phyloP scores from a whole-genome alignment of 1,140 invertebrate species.

The Zaprionus tsacasi region DNA sequence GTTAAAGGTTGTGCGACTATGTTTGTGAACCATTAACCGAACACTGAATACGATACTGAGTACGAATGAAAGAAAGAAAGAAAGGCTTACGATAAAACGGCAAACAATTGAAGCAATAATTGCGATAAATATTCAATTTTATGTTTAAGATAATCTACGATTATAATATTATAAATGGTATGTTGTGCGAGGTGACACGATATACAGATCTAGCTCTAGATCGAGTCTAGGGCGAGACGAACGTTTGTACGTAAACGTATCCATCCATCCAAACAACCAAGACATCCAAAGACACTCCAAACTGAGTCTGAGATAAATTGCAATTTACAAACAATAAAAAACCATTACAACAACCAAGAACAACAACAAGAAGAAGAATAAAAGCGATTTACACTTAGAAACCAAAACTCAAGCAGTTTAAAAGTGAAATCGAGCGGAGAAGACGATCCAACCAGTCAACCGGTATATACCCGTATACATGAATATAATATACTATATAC shows the following conservation, averaged over 20 bases:
- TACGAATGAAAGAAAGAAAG: constrained; percentile 19
- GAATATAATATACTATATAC: constrained; percentile 65
- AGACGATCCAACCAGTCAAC: constrained; percentile 59
- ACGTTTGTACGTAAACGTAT: constrained; percentile 78
- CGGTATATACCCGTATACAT: constrained; percentile 60
- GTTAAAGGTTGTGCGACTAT: constrained; percentile 75
- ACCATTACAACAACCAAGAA: constrained; percentile 30
- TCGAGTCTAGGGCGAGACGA: constrained; percentile 24
- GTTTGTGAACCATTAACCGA: constrained; percentile 74
- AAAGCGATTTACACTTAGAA: constrained; percentile 73
- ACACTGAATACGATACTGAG: constrained; percentile 36
- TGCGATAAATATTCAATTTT: constrained; percentile 73
- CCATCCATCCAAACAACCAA: constrained; percentile 77
- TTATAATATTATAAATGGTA: constrained; percentile 26
- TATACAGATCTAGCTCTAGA: background rate
- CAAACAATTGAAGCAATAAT: constrained; percentile 71
- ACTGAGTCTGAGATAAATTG: constrained; percentile 82
- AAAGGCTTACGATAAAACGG: constrained; percentile 53
- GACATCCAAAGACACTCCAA: constrained; percentile 79
- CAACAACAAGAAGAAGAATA: constrained; percentile 34
- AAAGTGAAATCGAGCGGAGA: constrained; percentile 34
- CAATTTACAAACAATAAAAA: constrained; percentile 72
- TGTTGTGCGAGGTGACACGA: constrained; percentile 3
- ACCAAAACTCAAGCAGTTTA: constrained; percentile 35
- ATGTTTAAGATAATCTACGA: constrained; percentile 68